Base-by-base conservation (phyloP, 2,888 invertebrate species). In the Sisyra terminalis region DNA sequence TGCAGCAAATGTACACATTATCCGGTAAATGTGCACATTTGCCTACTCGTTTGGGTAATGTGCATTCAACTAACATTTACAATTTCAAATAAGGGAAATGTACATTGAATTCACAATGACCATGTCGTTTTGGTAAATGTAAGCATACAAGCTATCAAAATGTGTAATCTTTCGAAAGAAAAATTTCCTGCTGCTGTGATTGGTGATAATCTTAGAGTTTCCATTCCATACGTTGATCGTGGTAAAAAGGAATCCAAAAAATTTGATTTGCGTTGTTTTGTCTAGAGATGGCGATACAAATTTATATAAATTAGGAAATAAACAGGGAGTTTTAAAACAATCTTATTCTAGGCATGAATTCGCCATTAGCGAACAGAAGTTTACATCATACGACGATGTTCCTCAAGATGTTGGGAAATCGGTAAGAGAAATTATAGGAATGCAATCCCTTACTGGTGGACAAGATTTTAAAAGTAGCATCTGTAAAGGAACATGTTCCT, bases 151-250 rank as follows among this genome's bases (percentile, higher is more conserved):
- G 44, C 48, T 29, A 46, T 45, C 31, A 40, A 46, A 48, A 48
- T 46, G 47, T 43, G 46, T 40, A 29, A 30, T 43, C 36, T 43
- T 36, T 46, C 43, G 39, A 43, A 46, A 38, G 42, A 37, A 37
- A 45, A 42, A 35, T 46, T 45, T 45, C 48, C 43, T 38, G 40
- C 45, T 38, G 43, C 44, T 40, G 42, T 42, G 38, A 40, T 44
- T 37, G 46, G 47, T 39, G 40, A 44, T 37, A 47, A 43, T 41
- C 46, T 47, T 35, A 44, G 47, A 46, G 42, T 47, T 42, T 40
- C 37, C 36, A 40, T 47, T 29, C 45, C 44, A 42, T 42, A 46
- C 31, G 45, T 46, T 39, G 45, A 48, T 40, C 40, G 46, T 43
- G 44, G 43, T 34, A 43, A 32, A 44, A 34, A 37, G 29, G 41